Evolutionary conservation across 2,888 invertebrate genomes (phyloP).

Genomic region (Junonia oenone): DNA sequence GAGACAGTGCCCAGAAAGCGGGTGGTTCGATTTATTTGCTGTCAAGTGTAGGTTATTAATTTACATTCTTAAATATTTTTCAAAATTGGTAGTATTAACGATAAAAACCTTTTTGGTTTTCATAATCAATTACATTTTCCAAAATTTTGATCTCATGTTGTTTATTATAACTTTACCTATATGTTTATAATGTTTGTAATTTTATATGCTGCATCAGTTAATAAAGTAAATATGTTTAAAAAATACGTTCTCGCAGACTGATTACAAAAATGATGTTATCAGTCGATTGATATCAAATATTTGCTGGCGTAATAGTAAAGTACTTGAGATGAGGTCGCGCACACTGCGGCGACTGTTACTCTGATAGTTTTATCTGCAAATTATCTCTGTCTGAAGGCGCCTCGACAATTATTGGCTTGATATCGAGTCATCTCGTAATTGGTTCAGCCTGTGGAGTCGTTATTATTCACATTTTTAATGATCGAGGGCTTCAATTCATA

Average conservation of each 20-base stretch:
- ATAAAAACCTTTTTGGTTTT: no score
- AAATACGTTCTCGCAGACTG: background rate
- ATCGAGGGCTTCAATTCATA: background rate
- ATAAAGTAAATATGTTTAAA: background rate
- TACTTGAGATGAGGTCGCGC: slow-evolving; percentile 26
- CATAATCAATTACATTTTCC: no score
- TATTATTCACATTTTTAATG: background rate
- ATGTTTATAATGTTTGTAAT: no score
- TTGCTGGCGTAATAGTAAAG: background rate
- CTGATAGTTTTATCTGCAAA: slow-evolving; percentile 48
- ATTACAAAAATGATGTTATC: background rate
- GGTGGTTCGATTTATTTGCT: no score
- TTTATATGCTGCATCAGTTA: no score
- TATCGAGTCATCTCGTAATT: slow-evolving; percentile 50
- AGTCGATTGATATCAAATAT: background rate
- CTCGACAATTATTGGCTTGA: slow-evolving; percentile 48
- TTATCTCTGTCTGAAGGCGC: slow-evolving; percentile 49
- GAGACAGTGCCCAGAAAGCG: no score
- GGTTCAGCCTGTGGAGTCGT: slow-evolving; percentile 34
- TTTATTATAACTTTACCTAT: no score
- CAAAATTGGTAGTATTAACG: no score
- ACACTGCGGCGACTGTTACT: slow-evolving; percentile 30
- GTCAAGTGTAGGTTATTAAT: no score
- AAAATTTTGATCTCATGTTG: no score
- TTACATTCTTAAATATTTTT: no score